These are phyloP conservation scores for Panagrolaimus sp. DNA, from an alignment of 1,140 invertebrate genomes.

Conservation along the genomic window DNA sequence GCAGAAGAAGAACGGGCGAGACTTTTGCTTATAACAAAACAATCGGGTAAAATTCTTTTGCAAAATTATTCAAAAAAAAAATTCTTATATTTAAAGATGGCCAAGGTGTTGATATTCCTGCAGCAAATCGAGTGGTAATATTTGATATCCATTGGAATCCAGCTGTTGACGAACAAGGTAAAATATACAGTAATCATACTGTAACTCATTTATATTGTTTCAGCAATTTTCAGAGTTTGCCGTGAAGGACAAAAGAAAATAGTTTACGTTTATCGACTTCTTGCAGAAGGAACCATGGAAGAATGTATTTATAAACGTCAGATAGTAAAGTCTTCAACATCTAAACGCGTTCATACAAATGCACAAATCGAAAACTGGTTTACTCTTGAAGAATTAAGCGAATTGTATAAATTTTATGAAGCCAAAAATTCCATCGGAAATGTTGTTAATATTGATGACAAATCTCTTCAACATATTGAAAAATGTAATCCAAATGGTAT, in stretches of 20 bases:
- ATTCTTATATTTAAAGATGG: too few relatives aligned
- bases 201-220: too few relatives aligned
- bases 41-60: slow-evolving; percentile 71
- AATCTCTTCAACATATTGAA: too few relatives aligned
- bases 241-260: slow-evolving; percentile 72
- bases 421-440: too few relatives aligned
- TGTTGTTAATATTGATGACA: too few relatives aligned
- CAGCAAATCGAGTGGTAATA: slow-evolving; percentile 92
- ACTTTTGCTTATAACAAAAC: slow-evolving; percentile 88
- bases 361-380: slow-evolving; percentile 93
- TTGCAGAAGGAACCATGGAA: slow-evolving; percentile 79
- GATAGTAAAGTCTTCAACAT: slow-evolving; percentile 85
- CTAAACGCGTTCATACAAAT: slow-evolving; percentile 89
- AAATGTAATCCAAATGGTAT: too few relatives aligned
- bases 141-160: slow-evolving; percentile 99
- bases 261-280: slow-evolving; percentile 81
- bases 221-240: slow-evolving; percentile 87
- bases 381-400: slow-evolving; percentile 77
- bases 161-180: slow-evolving; percentile 81
- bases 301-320: slow-evolving; percentile 95
- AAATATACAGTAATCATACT: too few relatives aligned
- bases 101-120: slow-evolving; percentile 87
- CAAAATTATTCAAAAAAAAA: too few relatives aligned
- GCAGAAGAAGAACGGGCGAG: slow-evolving; percentile 58
- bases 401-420: slow-evolving; percentile 73